Base-by-base conservation (phyloP, 1,140 invertebrate species). In the Cataglyphis hispanica region DNA sequence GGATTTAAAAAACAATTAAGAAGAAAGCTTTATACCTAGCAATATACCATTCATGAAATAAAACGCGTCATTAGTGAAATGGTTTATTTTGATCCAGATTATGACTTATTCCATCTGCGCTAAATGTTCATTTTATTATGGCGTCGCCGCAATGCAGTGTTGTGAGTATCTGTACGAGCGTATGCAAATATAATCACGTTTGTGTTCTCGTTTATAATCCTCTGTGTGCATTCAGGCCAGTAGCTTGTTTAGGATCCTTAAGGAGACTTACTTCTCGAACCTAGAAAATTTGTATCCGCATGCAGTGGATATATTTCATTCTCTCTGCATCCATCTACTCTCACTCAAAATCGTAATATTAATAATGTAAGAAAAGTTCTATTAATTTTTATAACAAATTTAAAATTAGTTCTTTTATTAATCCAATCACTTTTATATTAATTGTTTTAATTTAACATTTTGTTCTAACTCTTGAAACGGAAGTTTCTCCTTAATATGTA, bases 181-280 rank as follows among this genome's bases (percentile, higher is more conserved):
- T 61, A 77, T 77, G 74, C 40, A 63, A 76, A 75, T 75, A 75
- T 75, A 40, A 77, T 61, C 58, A 60, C 37, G 19, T 37, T 74
- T 63, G 74, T 31, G 19, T 63, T 77, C 74, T 77, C 74, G 58
- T 40, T 61, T 77, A 63, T 77, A 77, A 77, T 77, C 58, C 60
- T 77, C 40, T 34, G 40, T 46, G 56, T 46, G 58, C 40, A 77
- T 77, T 46, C 74, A 77, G 40, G 25, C 25, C 58, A 77, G 74
- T 46, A 46, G 58, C 58, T 77, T 77, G 58, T 63, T 77, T 63
- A 63, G 74, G 8, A 76, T 61, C 34, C 19, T 76, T 25, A 27
- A 76, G 74, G 37, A 72, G 46, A 61, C 40, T 63, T 77, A 22
- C 58, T 43, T 37, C 40, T 63, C 27, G 40, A 63, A 63, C 31